Conservation (phyloP, 1,140 invertebrate genomes). For the Drosophila persimilis region DNA sequence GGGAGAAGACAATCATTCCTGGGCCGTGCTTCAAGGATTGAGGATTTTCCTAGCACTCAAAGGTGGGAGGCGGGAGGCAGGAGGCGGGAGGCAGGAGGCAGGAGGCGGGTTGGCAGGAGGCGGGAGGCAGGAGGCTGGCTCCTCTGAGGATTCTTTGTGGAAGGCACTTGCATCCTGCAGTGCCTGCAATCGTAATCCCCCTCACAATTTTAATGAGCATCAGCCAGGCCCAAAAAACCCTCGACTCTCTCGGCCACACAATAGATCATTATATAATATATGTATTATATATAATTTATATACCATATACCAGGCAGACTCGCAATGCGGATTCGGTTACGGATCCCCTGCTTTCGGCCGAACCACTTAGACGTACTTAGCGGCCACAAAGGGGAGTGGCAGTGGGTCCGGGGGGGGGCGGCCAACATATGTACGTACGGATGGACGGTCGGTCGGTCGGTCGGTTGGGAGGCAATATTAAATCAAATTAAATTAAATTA, state of each 20-base stretch:
- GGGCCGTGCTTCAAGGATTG: no score
- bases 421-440: slow-evolving; percentile 1
- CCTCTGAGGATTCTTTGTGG: no score
- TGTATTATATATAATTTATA: no score
- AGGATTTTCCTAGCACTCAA: no score
- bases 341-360: slow-evolving; percentile 23
- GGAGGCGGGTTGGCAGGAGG: no score
- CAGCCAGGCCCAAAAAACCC: not conserved
- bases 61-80: no score
- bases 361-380: slow-evolving; percentile 75
- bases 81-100: no score
- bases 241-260: slow-evolving; percentile 45
- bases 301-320: not conserved
- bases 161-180: no score
- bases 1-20: no score
- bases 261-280: slow-evolving; percentile 54
- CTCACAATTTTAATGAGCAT: slow-evolving; percentile 31
- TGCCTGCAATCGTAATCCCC: slow-evolving; percentile 23
- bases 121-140: no score
- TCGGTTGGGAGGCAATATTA: slow-evolving; percentile 51
- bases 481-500: slow-evolving; percentile 82
- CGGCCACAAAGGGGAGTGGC: slow-evolving; percentile 10
- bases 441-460: slow-evolving; percentile 1
- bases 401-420: no score
- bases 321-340: not conserved